phyloP scores from a whole-genome alignment of 23 tunicate genomes.

The Trididemnum nubilum region DNA sequence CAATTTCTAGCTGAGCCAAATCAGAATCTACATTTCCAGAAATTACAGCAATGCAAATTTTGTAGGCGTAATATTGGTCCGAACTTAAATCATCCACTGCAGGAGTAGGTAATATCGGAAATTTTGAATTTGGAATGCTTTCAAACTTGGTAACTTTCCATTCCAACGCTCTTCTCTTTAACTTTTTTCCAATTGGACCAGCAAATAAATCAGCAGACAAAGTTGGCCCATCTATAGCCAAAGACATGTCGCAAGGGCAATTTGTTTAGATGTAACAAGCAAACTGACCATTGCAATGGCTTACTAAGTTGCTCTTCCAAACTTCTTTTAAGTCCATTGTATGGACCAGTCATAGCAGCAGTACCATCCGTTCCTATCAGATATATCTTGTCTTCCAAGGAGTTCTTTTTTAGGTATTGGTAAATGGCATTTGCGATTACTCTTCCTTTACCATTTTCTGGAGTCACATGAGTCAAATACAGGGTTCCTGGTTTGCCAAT shows the following conservation, averaged over 20 bases:
- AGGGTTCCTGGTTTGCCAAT: constrained; percentile 4
- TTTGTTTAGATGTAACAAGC: constrained; percentile 26
- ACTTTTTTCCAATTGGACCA: constrained; percentile 27
- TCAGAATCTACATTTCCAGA: not conserved
- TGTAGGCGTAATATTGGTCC: constrained; percentile 44
- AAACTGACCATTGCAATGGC: constrained; percentile 41
- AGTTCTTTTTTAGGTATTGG: not conserved
- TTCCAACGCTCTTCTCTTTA: not conserved
- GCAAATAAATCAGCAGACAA: not conserved
- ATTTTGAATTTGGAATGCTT: constrained; percentile 10
- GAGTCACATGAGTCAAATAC: constrained; percentile 16
- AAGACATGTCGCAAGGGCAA: constrained; percentile 39
- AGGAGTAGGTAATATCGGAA: not conserved
- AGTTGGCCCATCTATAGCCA: not conserved
- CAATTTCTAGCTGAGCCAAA: too few relatives aligned
- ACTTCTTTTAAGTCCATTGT: not conserved
- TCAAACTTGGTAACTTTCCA: constrained; percentile 14
- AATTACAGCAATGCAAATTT: constrained; percentile 7
- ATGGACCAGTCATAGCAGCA: constrained; percentile 11
- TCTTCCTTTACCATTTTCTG: not conserved
- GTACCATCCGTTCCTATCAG: constrained; percentile 23
- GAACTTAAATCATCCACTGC: constrained; percentile 26
- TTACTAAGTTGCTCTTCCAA: constrained; percentile 23
- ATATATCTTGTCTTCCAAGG: not conserved
- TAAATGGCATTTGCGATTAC: not conserved